A percentile compares a stretch with the other conserved stretches of the same genome.
phyloP scores from a whole-genome alignment of 2,888 invertebrate species.

The Ceraclea dissimilis region DNA sequence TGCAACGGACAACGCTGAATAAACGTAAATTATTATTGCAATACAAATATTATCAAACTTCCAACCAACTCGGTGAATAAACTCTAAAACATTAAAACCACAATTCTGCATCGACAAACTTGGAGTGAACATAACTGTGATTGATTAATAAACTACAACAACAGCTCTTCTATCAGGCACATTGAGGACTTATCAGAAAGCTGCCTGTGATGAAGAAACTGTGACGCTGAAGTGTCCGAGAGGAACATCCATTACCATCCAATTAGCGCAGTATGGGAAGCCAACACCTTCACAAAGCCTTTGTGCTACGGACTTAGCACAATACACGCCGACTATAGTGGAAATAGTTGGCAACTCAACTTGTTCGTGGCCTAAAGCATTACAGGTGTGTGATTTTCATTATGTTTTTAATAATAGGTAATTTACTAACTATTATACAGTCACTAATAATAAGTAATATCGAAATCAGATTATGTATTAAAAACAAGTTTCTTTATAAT shows the following conservation, averaged over 20 bases:
- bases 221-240: constrained; percentile 83
- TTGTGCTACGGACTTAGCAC: constrained; percentile 44
- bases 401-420: not conserved
- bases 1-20: too few species aligned
- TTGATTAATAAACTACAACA: too few species aligned
- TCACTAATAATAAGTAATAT: too few species aligned
- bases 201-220: constrained; percentile 86
- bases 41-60: too few species aligned
- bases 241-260: constrained; percentile 86
- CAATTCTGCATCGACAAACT: too few species aligned
- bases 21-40: too few species aligned
- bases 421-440: too few species aligned
- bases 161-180: constrained; percentile 86
- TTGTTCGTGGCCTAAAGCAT: constrained; percentile 67
- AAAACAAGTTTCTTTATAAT: too few species aligned
- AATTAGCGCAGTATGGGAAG: constrained; percentile 84
- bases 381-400: constrained; percentile 58
- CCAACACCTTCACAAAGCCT: constrained; percentile 46
- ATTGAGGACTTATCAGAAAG: constrained; percentile 81
- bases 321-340: constrained; percentile 45
- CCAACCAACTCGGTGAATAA: too few species aligned
- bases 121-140: too few species aligned
- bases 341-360: constrained; percentile 56
- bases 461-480: too few species aligned
- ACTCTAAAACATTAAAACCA: too few species aligned